These are phyloP conservation scores for Diabrotica balteata DNA, from an alignment of 2,888 invertebrate species.

Conservation along the genomic window DNA sequence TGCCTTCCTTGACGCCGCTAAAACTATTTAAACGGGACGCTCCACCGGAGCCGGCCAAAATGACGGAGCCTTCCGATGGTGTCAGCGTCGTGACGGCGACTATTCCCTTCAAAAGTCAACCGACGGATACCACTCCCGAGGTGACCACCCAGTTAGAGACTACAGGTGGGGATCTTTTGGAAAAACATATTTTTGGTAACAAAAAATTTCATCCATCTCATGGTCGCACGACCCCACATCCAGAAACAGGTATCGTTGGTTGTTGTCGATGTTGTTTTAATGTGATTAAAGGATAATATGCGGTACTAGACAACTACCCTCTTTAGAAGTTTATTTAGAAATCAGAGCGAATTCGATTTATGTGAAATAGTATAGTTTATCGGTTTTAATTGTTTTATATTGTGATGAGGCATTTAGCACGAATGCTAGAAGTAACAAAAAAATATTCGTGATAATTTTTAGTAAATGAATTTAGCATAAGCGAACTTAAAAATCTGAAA, in stretches of 20 bases:
- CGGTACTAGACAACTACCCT: too few relatives aligned
- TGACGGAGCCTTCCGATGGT: background rate
- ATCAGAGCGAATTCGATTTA: too few relatives aligned
- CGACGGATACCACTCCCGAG: slow-evolving; percentile 13
- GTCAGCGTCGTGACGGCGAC: background rate
- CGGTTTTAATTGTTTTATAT: too few relatives aligned
- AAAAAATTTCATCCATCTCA: slow-evolving; percentile 48
- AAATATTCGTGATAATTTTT: too few relatives aligned
- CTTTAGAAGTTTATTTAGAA: too few relatives aligned
- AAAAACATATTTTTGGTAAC: slow-evolving; percentile 46
- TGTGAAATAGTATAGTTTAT: too few relatives aligned
- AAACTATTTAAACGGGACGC: slow-evolving; percentile 23
- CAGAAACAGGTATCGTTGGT: slow-evolving; percentile 45
- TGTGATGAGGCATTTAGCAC: too few relatives aligned
- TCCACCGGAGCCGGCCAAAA: slow-evolving; percentile 9
- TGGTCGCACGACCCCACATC: slow-evolving; percentile 45
- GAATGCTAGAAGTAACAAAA: too few relatives aligned
- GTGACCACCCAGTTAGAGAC: slow-evolving; percentile 17
- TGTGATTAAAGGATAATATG: too few relatives aligned
- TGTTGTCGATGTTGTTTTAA: slow-evolving; percentile 21
- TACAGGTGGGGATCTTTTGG: slow-evolving; percentile 34
- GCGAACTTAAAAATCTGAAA: too few relatives aligned
- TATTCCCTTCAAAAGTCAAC: background rate
- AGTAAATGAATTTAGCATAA: too few relatives aligned
- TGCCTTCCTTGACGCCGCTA: slow-evolving; percentile 27